A percentile compares a stretch with the other conserved stretches of the same genome.
Evolutionary conservation across 2,797 vertebrate genomes (phyloP).

Genomic region (Hydrolagus colliei): DNA sequence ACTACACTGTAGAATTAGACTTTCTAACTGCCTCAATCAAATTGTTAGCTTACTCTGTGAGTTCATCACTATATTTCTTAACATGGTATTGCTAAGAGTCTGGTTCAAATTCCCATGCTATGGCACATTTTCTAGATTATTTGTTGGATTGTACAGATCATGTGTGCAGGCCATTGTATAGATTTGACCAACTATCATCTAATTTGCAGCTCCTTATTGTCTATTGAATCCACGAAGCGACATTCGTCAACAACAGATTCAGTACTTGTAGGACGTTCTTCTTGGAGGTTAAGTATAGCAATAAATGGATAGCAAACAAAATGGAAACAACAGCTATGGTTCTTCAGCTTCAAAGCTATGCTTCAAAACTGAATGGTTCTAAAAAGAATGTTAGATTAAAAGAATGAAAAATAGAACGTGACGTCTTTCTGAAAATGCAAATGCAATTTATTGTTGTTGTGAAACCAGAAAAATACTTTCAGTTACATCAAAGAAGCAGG

Average conservation of each 20-base stretch:
- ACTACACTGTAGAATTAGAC: background rate
- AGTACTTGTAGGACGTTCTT: background rate
- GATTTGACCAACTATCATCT: background rate
- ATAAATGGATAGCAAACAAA: background rate
- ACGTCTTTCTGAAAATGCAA: too few species aligned
- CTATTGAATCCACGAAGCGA: background rate
- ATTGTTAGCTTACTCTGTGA: background rate
- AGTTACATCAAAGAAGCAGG: too few species aligned
- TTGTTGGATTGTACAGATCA: conserved; percentile 1
- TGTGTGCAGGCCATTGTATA: background rate
- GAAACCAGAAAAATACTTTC: too few species aligned
- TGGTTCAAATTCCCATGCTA: background rate
- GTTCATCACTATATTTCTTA: background rate
- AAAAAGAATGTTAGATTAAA: too few species aligned
- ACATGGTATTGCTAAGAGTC: background rate
- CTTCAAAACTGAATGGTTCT: too few species aligned
- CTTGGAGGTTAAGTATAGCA: background rate
- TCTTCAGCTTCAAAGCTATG: too few species aligned
- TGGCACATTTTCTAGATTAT: background rate
- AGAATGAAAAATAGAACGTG: too few species aligned
- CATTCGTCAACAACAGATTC: background rate
- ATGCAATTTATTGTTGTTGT: too few species aligned
- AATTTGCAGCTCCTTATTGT: background rate
- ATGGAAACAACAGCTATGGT: too few species aligned
- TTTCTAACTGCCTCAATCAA: background rate